Evolutionary conservation across 2,113 vertebrate species (phyloP).

Genomic region (Plecotus auritus): DNA sequence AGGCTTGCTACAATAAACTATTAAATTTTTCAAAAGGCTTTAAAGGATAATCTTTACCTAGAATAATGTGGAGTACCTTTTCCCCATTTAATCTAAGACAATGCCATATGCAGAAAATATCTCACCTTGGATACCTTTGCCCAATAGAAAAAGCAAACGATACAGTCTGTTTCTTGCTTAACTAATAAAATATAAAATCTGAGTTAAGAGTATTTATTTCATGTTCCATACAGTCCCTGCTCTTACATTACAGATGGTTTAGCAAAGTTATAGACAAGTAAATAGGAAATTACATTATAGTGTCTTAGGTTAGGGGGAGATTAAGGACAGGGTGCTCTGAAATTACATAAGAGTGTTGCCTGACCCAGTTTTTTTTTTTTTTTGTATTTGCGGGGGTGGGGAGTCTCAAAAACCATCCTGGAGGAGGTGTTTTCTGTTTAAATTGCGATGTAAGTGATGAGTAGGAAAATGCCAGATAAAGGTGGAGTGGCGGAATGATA

Average conservation of each 20-base stretch:
- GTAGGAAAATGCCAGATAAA: neutral
- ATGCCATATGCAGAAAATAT: neutral
- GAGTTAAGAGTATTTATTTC: neutral
- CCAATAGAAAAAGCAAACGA: neutral
- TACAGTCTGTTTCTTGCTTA: neutral
- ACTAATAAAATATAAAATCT: neutral
- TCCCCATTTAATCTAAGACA: neutral
- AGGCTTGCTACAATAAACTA: neutral
- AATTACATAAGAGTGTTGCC: neutral
- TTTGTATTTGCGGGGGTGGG: neutral
- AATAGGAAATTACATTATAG: neutral
- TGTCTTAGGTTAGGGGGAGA: neutral
- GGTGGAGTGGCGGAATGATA: neutral
- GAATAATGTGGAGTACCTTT: neutral
- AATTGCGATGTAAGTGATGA: neutral
- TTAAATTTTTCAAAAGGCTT: neutral
- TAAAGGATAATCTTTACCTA: neutral
- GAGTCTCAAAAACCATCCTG: neutral
- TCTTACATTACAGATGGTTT: neutral
- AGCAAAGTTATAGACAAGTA: neutral
- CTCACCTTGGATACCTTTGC: neutral
- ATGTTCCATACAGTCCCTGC: neutral
- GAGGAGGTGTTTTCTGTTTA: neutral
- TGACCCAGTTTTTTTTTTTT: neutral
- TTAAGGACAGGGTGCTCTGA: neutral